These are phyloP conservation scores for Macrosiphum euphorbiae DNA, from an alignment of 2,888 invertebrate genomes.

Conservation along the genomic window DNA sequence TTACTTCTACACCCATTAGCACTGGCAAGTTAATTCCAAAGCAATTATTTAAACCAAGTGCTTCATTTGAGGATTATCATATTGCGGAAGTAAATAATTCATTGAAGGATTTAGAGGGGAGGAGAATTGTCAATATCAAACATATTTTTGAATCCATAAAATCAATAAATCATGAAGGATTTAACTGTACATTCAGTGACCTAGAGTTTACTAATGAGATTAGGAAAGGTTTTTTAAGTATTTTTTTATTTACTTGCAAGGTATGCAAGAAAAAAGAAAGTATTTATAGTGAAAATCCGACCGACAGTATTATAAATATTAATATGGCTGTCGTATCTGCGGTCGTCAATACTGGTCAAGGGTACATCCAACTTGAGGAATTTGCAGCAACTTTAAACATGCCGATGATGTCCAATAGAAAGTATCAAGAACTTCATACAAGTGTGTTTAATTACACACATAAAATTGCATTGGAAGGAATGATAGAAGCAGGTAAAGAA, in stretches of 20 bases:
- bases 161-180: not conserved
- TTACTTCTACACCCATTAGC: not conserved
- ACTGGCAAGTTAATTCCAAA: not conserved
- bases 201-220: not conserved
- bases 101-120: not conserved
- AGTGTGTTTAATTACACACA: not conserved
- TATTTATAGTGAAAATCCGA: not conserved
- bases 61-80: too few relatives aligned
- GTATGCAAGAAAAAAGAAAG: not conserved
- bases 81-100: not conserved
- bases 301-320: not conserved
- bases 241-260: not conserved
- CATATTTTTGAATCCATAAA: not conserved
- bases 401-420: not conserved
- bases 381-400: not conserved
- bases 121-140: not conserved
- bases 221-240: not conserved
- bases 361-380: not conserved
- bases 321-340: not conserved
- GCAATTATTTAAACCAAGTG: not conserved
- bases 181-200: not conserved
- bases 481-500: not conserved
- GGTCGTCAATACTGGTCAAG: not conserved
- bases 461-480: not conserved
- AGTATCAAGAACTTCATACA: not conserved